These are phyloP conservation scores for Drosophila fulvimacula DNA, from an alignment of 2,888 invertebrate genomes.

Conservation along the genomic window DNA sequence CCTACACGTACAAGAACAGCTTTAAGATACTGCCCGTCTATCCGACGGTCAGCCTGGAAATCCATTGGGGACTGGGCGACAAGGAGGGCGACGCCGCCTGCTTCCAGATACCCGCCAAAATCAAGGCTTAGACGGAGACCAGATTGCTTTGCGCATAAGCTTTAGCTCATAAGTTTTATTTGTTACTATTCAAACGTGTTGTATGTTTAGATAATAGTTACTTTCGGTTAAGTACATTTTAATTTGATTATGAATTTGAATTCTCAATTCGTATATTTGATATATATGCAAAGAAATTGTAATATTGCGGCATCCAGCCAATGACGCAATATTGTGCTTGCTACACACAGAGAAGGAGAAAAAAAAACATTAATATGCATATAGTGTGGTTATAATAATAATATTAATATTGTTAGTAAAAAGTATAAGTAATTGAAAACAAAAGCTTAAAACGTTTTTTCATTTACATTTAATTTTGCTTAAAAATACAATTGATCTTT, in stretches of 20 bases:
- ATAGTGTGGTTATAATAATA: slow-evolving; percentile 24
- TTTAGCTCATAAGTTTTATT: slow-evolving; percentile 49
- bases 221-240: slow-evolving; percentile 52
- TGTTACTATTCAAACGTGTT: slow-evolving; percentile 51
- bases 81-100: slow-evolving; percentile 86
- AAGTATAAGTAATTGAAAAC: slow-evolving; percentile 24
- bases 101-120: slow-evolving; percentile 90
- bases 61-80: slow-evolving; percentile 88
- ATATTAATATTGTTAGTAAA: slow-evolving; percentile 14
- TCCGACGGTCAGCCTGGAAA: slow-evolving; percentile 86
- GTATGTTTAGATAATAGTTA: slow-evolving; percentile 38
- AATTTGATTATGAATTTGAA: slow-evolving; percentile 28
- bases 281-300: slow-evolving; percentile 20
- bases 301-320: slow-evolving; percentile 75
- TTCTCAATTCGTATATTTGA: slow-evolving; percentile 10
- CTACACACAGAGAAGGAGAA: background rate
- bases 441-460: slow-evolving; percentile 23
- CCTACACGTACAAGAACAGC: slow-evolving; percentile 89
- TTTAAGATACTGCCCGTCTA: slow-evolving; percentile 86
- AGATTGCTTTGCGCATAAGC: slow-evolving; percentile 23
- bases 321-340: slow-evolving; percentile 64
- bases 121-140: slow-evolving; percentile 81
- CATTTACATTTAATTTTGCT: slow-evolving; percentile 43
- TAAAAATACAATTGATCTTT: slow-evolving; percentile 25
- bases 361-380: slow-evolving; percentile 14